These are phyloP conservation scores for Cataglyphis cursor DNA, from an alignment of 2,888 invertebrate species.

Conservation along the genomic window DNA sequence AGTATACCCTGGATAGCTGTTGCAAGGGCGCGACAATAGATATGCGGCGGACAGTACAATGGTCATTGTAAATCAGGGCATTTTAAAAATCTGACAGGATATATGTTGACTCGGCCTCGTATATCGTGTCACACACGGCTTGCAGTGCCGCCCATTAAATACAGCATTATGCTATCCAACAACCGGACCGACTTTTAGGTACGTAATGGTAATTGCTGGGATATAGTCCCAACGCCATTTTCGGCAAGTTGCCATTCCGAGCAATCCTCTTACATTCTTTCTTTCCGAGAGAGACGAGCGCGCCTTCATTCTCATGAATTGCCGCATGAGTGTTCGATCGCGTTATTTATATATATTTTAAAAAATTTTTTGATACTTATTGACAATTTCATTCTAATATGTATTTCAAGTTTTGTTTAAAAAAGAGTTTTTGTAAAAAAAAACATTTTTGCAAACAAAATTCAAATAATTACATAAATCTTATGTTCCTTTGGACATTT, in stretches of 20 bases:
- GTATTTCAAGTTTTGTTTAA: neutral
- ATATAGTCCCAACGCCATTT: slow-evolving; percentile 82
- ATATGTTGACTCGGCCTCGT: slow-evolving; percentile 84
- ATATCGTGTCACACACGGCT: slow-evolving; percentile 83
- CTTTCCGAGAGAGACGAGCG: slow-evolving; percentile 12
- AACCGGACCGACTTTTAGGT: slow-evolving; percentile 78
- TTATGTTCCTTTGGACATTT: neutral
- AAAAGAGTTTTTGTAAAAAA: neutral
- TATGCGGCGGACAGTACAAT: slow-evolving; percentile 83
- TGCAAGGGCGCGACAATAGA: slow-evolving; percentile 81
- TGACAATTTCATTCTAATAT: neutral
- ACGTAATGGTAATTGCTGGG: slow-evolving; percentile 84
- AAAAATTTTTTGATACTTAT: neutral
- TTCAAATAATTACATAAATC: neutral
- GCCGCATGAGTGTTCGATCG: slow-evolving; percentile 24
- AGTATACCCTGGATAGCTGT: slow-evolving; percentile 62
- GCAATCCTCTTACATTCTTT: slow-evolving; percentile 61
- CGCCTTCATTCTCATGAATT: slow-evolving; percentile 31
- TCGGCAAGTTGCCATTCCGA: slow-evolving; percentile 82
- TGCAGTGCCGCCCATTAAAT: slow-evolving; percentile 84
- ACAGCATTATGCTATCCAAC: slow-evolving; percentile 84
- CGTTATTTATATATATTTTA: slow-evolving; percentile 13
- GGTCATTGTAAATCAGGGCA: slow-evolving; percentile 85
- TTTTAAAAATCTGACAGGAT: slow-evolving; percentile 85
- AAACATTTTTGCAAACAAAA: neutral